Base-by-base conservation (phyloP, 2,797 vertebrate species). In the Sebastes jordani region DNA sequence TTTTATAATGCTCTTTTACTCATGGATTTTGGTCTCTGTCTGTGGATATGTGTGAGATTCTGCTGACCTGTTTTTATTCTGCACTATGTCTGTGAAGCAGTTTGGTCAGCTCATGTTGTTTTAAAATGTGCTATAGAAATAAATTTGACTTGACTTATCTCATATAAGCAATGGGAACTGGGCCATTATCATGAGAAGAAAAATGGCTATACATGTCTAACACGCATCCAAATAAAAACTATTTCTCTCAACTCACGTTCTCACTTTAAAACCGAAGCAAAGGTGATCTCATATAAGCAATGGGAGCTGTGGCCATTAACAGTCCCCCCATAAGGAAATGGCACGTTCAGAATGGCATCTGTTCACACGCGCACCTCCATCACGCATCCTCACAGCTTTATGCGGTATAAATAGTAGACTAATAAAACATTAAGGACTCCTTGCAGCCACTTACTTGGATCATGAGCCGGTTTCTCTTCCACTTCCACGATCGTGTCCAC, bases 401-500 rank as follows among this genome's bases (percentile, higher is more conserved):
- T 78, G 87, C 22, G 75, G 85, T 86, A 83, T 82, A 89, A 86
- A 91, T 88, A 89, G 74, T 71, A 75, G 78, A 63, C 74, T 70
- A 79, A 38, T 38, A 38, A 38, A 80, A 86, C 77, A 81, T 66
- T 67, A 82, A 86, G 23, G 25, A 78, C 60, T 30, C n/a, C 42
- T 38, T 38, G 30, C 61, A 42, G 68, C 85, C 38, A 97, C 98
- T 99, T 98, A 99, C 98, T 98, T 95, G 97, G 97, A 91, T 99
- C 97, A 32, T 96, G 94, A 90, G 90, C 95, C 76, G 96, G 94
- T 93, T 98, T 98, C 85, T 98, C 97, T 81, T 96, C 96, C 49
- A 87, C 89, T 88, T 98, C 97, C 86, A 90, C 96, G 95, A 93
- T 96, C 90, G 86, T 91, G 92, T 97, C 96, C 78, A 95, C 36